A percentile compares a stretch with the other conserved stretches of the same genome.
phyloP scores from a whole-genome alignment of 2,888 invertebrate species.

The Campopleginae sp. region DNA sequence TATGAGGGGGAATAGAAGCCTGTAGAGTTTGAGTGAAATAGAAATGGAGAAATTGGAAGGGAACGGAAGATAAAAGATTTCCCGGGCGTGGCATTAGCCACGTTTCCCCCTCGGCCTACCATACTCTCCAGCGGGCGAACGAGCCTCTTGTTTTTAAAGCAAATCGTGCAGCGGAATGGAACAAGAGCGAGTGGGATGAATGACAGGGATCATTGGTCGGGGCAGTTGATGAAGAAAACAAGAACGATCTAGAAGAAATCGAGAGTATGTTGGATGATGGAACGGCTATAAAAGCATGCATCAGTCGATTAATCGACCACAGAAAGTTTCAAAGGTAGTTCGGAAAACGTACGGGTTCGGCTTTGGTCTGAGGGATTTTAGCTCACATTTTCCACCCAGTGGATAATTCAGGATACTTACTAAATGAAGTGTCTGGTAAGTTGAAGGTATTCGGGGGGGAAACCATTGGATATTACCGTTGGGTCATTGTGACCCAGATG shows the following conservation, averaged over 20 bases:
- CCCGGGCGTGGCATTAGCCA: slow-evolving; percentile 19
- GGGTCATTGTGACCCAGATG: neutral
- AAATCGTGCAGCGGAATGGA: neutral
- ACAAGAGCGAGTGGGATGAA: slow-evolving; percentile 1
- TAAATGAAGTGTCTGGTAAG: slow-evolving; percentile 66
- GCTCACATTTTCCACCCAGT: neutral
- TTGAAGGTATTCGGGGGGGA: neutral
- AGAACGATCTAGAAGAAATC: slow-evolving; percentile 44
- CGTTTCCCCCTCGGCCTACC: neutral
- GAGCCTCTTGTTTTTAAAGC: slow-evolving; percentile 9
- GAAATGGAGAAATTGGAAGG: neutral
- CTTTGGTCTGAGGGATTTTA: neutral
- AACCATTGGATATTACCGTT: neutral
- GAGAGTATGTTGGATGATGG: slow-evolving; percentile 35
- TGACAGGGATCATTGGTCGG: neutral
- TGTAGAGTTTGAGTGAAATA: neutral
- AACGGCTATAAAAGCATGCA: slow-evolving; percentile 68
- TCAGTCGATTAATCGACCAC: slow-evolving; percentile 53
- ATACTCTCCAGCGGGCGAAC: neutral
- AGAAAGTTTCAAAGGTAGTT: slow-evolving; percentile 52
- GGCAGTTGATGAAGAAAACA: neutral
- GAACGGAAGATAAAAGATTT: neutral
- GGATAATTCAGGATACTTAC: slow-evolving; percentile 8
- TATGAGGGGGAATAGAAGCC: neutral
- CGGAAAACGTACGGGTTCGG: neutral